Percentiles rank a stretch among this genome's conserved stretches.
phyloP scores from a whole-genome alignment of 2,113 vertebrate genomes.

The Oryzias curvinotus region DNA sequence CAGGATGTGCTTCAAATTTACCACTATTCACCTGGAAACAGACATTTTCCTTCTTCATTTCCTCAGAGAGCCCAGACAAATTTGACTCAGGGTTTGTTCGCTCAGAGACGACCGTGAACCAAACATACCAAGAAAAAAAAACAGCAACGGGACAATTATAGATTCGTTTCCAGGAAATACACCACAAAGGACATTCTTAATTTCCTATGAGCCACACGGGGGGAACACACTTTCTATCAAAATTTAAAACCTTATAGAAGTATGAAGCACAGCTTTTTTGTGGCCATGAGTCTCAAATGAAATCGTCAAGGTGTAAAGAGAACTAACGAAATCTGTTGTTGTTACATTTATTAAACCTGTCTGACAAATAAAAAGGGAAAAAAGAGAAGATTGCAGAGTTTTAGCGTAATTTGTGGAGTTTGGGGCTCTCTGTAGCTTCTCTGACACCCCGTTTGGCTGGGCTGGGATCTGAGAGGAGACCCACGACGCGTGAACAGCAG shows the following conservation, averaged over 20 bases:
- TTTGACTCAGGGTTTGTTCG: background rate
- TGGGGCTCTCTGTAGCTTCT: background rate
- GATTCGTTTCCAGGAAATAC: constrained; percentile 20
- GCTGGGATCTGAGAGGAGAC: constrained; percentile 5
- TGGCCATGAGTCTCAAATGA: too few species aligned
- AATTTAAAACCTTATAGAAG: background rate
- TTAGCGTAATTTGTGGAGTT: background rate
- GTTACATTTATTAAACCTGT: too few species aligned
- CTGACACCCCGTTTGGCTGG: background rate
- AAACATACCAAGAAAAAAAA: background rate
- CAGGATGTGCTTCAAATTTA: constrained; percentile 23
- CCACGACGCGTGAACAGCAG: constrained; percentile 17
- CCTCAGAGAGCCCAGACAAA: background rate
- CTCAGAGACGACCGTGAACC: background rate
- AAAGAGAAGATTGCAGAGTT: background rate
- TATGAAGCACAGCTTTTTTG: too few species aligned
- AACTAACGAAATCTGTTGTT: too few species aligned
- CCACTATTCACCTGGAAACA: constrained; percentile 37
- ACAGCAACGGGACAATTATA: background rate
- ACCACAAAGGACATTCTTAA: constrained; percentile 11
- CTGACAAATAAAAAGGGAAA: fast-evolving
- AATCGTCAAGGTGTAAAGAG: too few species aligned
- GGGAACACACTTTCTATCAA: background rate
- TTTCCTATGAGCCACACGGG: background rate
- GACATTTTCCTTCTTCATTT: constrained; percentile 24